Evolutionary conservation across 1,140 invertebrate genomes (phyloP), one percentile per base, ranked within the genome.

Genomic region (Stegodyphus mimosarum): DNA sequence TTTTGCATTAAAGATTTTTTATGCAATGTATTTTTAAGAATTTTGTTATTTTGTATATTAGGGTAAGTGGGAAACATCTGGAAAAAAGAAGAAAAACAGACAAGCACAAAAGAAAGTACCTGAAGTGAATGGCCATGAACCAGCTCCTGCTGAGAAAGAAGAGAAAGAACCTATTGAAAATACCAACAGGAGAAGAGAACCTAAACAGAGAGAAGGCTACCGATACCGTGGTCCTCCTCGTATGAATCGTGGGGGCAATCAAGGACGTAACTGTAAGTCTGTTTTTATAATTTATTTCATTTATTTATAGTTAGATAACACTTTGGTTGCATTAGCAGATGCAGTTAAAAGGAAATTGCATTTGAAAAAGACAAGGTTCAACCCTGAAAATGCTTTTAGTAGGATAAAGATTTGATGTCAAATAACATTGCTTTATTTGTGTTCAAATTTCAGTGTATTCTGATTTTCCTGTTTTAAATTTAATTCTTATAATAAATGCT

Each of bases 61-160:
- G 94, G 93, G 92, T 88, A 94, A 94, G 90, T 96, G 95, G 95
- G 93, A 94, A 88, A 95, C 93, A 75, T 93, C 93, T 33, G 92
- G 95, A 49, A 96, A 96, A 91, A 97, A 96, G 92, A 97, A 96
- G 91, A 97, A 96, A 91, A 94, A 90, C 86, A 88, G 87, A 55
- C 88, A 87, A 75, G 9, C 67, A 49, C 87, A 84, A 51, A 87
- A 88, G 69, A 86, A 88, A 77, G 49, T 53, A n/a, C 55, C 67
- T 64, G 87, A 88, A 75, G 87, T 88, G 64, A 87, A 87, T 66
- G 83, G 86, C 48, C 88, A 89, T 76, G 88, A 88, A 52, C 66
- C 87, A 48, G 69, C 48, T n/a, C 71, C 87, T 53, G 66, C 52
- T 63, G 77, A 86, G 13, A 83, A 81, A 53, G 85, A 83, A 85